Evolutionary conservation across 2,888 invertebrate species (phyloP), one percentile per base, ranked within the genome.

Genomic region (Oscheius onirici): DNA sequence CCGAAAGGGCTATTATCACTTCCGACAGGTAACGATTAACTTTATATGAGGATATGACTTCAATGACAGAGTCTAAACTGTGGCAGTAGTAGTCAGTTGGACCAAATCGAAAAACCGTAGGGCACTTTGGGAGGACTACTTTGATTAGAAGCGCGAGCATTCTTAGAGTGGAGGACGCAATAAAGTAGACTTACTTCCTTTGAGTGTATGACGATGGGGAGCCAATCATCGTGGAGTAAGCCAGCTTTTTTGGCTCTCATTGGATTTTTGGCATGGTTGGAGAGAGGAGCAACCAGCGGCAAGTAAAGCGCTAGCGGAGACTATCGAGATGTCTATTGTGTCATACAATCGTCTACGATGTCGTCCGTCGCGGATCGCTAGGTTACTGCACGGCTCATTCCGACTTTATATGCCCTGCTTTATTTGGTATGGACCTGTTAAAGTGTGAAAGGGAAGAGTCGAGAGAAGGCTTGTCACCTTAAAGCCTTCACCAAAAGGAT

Each of bases 241-340:
- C 63, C 63, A n/a, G 49, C 34, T 63, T 49, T 63, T 26, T 49
- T 63, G 26, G 49, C 24, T 63, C 28, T 63, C 63, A 63, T 63
- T 34, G 63, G 44, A 13, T n/a, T n/a, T 22, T 43, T 26, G 17
- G 46, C 63, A 63, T 63, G n/a, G 26, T 49, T 41, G n/a, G 58
- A 40, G 41, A n/a, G 41, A 58, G 1, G 58, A 41, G 49, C 15
- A 46, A 17, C 17, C 17, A 49, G 63, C 60, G 24, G 41, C 44
- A 22, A 63, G 28, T 28, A 49, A 22, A 49, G 49, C 20, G 26
- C 34, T 15, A 15, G 28, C 46, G 46, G 63, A 63, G 63, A 44
- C 46, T 46, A 46, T 63, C 51, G 46, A 63, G 63, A 49, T 34
- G 22, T 46, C 63, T 63, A 63, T 63, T 63, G 63, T 63, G 63